Base-by-base conservation (phyloP, 2,797 vertebrate genomes). In the Mormyrops boulengeri region DNA sequence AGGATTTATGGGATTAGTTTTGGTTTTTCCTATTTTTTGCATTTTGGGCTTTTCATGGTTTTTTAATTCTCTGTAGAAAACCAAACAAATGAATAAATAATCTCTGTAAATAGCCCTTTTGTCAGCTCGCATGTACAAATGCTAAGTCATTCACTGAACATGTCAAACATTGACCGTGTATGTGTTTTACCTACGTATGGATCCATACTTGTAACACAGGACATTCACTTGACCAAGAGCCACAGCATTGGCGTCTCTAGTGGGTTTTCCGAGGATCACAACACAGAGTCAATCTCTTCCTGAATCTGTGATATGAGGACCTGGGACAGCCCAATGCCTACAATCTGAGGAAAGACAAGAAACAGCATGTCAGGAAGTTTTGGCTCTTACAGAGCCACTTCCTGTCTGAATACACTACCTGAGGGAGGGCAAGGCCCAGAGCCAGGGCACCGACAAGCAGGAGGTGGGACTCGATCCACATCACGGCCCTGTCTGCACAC, bases 241-340 rank as follows among this genome's bases (percentile, higher is more conserved):
- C 60, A 26, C 60, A 62, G 22, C 60, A 12, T 6, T 12, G 22
- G 22, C 2, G 8, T 66, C 22, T 26, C 22, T 69, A 69, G 62
- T 69, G 62, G 3, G 62, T 69, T 69, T 69, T 69, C 17, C n/a
- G 12, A 53, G 66, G 53, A 91, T 95, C 94, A 96, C 91, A 94
- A 89, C 90, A 94, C 89, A 0, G 94, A 95, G 85, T 91, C 92
- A 90, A 96, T 96, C 93, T 96, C 95, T 86, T 95, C 95, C 92
- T 95, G 95, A 93, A 97, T 96, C 95, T 96, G 95, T 90, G 95
- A 95, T 92, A 96, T 95, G 89, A 97, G 95, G 91, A 96, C 95
- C 92, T 96, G 96, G 93, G 96, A 96, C 91, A 97, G 94, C 92
- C 96, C 92, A 17, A 96, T 95, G 90, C 95, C 96, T 91, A 94